Evolutionary conservation across 2,113 vertebrate genomes (phyloP), one percentile per base, ranked within the genome.

Genomic region (Aldabrachelys gigantea): DNA sequence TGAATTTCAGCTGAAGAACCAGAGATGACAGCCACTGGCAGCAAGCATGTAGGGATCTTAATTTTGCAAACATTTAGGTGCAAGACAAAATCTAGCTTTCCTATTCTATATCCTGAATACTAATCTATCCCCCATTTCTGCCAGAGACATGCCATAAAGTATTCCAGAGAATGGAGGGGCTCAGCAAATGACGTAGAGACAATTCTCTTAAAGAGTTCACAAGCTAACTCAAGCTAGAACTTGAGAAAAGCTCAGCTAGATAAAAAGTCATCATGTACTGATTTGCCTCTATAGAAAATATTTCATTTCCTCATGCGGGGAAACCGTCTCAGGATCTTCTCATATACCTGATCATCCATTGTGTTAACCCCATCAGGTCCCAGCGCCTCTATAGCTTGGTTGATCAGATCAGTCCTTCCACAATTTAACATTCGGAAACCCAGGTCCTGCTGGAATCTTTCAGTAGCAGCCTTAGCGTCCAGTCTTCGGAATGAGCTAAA

Each of bases 391-490:
- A 99, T 99, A 14, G 99, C 99, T 96, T 99, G 99, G 94, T 98
- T 98, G 95, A 99, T 99, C 90, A 99, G 99, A 93, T 99, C 99
- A 0, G 99, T 99, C 96, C 99, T 99, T 25, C 99, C 99, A 0
- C 99, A 99, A 98, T 99, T 99, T 35, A 99, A 98, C 99, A 99
- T 99, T 80, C 99, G 99, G 87, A 99, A 99, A 24, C 99, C 99
- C 96, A 99, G 97, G 83, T 99, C 99, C 83, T 99, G 99, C 95
- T 99, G 99, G 98, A 99, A 99, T 97, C 99, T 99, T 81, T 99
- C 99, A 3, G 99, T 99, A 78, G 99, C 99, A 5, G 99, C 99
- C 88, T 97, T 99, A 88, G 99, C 99, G 35, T 99, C 99, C 96
- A 99, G 98, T 38, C 99, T 98, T 96, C 99, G 98, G 96, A 99